These are phyloP conservation scores for Falco rusticolus DNA, from an alignment of 2,797 vertebrate genomes.

Conservation along the genomic window DNA sequence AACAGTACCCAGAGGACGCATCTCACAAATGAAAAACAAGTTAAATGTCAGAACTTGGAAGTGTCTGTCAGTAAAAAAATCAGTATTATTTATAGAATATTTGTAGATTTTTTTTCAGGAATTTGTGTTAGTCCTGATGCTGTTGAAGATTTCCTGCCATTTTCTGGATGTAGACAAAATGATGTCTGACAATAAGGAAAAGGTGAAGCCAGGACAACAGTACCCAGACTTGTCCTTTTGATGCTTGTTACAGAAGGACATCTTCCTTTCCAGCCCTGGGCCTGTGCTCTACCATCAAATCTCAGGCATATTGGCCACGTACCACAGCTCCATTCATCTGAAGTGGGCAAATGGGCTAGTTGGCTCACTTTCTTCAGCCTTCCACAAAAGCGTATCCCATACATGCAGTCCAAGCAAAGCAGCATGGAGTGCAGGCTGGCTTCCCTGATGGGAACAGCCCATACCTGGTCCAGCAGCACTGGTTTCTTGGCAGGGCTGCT, in stretches of 20 bases:
- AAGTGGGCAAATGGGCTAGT: not conserved
- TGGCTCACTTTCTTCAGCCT: not conserved
- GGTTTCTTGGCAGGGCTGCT: not conserved
- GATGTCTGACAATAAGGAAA: not conserved
- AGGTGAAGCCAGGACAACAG: not conserved
- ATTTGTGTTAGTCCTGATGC: fast-evolving
- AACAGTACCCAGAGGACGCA: not conserved
- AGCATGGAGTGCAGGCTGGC: not conserved
- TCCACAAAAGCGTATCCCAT: not conserved
- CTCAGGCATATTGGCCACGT: fast-evolving
- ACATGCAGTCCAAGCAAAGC: not conserved
- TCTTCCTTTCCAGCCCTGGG: not conserved
- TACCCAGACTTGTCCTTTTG: not conserved
- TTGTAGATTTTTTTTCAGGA: not conserved
- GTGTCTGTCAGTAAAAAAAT: not conserved
- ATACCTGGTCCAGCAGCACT: not conserved
- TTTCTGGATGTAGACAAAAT: not conserved
- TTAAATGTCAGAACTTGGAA: not conserved
- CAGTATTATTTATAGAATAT: not conserved
- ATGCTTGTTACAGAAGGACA: not conserved
- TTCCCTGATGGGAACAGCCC: not conserved
- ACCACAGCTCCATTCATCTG: not conserved
- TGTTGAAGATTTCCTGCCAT: not conserved
- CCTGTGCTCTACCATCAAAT: not conserved
- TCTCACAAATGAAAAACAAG: not conserved